Percentiles rank a stretch among this genome's conserved stretches.
Evolutionary conservation across 2,797 vertebrate genomes (phyloP).

Genomic region (Alectoris magna): DNA sequence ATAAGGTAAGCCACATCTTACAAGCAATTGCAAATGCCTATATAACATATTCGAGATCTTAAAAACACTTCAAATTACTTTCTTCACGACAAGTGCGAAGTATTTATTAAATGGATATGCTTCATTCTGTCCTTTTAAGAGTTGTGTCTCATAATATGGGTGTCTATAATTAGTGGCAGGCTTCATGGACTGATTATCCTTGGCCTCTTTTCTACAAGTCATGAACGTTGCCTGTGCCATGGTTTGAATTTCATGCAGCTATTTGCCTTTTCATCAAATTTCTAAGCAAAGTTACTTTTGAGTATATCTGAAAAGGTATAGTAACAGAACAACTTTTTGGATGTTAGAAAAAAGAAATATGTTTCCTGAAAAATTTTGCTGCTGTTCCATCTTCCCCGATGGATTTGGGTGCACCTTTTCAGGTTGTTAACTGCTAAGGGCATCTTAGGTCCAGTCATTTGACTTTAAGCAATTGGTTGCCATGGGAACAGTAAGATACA

Average conservation of each 20-base stretch:
- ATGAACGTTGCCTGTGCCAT: background rate
- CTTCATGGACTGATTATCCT: background rate
- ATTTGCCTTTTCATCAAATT: background rate
- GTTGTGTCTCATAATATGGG: background rate
- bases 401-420: background rate
- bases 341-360: background rate
- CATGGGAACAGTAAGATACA: conserved; percentile 17
- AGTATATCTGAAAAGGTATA: background rate
- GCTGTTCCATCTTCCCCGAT: background rate
- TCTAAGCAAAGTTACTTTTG: background rate
- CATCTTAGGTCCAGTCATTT: conserved; percentile 15
- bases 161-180: background rate
- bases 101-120: background rate
- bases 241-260: background rate
- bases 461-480: conserved; percentile 19
- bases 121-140: background rate
- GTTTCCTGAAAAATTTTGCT: background rate
- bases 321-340: background rate
- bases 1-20: background rate
- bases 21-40: background rate
- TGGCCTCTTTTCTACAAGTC: background rate
- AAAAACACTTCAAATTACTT: conserved; percentile 10
- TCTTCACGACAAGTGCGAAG: background rate
- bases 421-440: background rate
- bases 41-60: background rate